These are phyloP conservation scores for Drosophila elegans DNA, from an alignment of 1,140 invertebrate species.

Conservation along the genomic window DNA sequence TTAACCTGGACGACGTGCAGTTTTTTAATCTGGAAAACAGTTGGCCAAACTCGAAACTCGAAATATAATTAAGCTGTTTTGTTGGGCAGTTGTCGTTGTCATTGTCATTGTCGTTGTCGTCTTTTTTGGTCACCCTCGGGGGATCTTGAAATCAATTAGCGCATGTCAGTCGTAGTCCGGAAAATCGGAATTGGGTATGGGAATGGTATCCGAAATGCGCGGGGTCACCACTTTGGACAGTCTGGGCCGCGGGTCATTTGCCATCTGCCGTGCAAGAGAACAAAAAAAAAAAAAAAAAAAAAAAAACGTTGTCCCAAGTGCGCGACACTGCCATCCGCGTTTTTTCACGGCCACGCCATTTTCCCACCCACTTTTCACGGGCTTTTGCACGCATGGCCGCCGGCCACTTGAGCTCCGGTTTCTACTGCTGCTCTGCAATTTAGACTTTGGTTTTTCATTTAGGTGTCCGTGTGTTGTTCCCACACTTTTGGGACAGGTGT, in stretches of 20 bases:
- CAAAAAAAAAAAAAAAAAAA: neutral
- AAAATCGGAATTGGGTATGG: neutral
- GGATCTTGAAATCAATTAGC: constrained; percentile 72
- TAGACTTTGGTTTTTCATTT: constrained; percentile 35
- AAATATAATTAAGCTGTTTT: constrained; percentile 76
- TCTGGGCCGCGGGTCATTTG: constrained; percentile 18
- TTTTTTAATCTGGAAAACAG: constrained; percentile 47
- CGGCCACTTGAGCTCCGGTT: constrained; percentile 20
- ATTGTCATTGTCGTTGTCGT: constrained; percentile 30
- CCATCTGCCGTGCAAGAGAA: constrained; percentile 12
- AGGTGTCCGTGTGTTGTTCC: constrained; percentile 25
- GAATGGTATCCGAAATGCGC: neutral
- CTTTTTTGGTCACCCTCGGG: constrained; percentile 35
- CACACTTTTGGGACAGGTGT: constrained; percentile 10
- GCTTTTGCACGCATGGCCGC: constrained; percentile 34
- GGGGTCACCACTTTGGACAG: constrained; percentile 22
- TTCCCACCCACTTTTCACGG: constrained; percentile 10
- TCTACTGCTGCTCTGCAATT: constrained; percentile 32
- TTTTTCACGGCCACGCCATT: constrained; percentile 6
- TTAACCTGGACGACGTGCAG: constrained; percentile 63
- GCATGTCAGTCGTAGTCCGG: constrained; percentile 28
- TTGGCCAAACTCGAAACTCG: constrained; percentile 63
- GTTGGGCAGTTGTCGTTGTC: constrained; percentile 20
- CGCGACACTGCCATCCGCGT: constrained; percentile 7
- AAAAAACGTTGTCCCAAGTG: constrained; percentile 26